phyloP scores from a whole-genome alignment of 2,113 vertebrate species.

The Protobothrops mucrosquamatus region DNA sequence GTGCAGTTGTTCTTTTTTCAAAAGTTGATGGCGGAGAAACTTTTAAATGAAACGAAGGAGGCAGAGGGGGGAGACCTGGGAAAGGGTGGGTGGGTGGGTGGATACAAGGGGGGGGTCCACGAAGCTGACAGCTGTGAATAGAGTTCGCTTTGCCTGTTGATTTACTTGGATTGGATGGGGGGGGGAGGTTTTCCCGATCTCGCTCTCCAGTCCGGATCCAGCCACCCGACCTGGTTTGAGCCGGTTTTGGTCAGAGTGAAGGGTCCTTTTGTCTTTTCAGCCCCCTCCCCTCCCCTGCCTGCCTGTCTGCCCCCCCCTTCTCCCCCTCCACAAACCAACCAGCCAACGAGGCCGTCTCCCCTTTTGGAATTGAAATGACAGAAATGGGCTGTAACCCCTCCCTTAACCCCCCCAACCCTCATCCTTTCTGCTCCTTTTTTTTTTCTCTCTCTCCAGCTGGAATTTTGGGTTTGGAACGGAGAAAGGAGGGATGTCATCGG shows the following conservation, averaged over 20 bases:
- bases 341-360: not conserved
- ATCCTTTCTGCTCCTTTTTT: not conserved
- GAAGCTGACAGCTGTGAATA: not conserved
- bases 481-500: constrained; percentile 13
- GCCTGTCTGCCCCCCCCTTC: not conserved
- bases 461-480: not conserved
- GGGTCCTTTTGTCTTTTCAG: constrained; percentile 22
- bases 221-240: constrained; percentile 5
- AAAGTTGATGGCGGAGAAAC: not conserved
- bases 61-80: not conserved
- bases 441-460: not conserved
- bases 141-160: not conserved
- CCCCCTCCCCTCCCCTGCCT: accelerated
- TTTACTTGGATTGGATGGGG: not conserved
- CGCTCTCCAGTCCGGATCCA: not conserved
- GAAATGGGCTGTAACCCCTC: not conserved
- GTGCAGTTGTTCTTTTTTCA: not conserved
- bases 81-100: too few species aligned
- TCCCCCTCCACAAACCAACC: not conserved
- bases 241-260: constrained; percentile 12
- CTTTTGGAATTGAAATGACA: not conserved
- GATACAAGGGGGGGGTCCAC: not conserved
- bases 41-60: not conserved
- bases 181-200: not conserved
- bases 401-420: not conserved